Percentiles rank a stretch among this genome's conserved stretches.
Conservation (phyloP, 2,888 invertebrate genomes). For the Empis livida region DNA sequence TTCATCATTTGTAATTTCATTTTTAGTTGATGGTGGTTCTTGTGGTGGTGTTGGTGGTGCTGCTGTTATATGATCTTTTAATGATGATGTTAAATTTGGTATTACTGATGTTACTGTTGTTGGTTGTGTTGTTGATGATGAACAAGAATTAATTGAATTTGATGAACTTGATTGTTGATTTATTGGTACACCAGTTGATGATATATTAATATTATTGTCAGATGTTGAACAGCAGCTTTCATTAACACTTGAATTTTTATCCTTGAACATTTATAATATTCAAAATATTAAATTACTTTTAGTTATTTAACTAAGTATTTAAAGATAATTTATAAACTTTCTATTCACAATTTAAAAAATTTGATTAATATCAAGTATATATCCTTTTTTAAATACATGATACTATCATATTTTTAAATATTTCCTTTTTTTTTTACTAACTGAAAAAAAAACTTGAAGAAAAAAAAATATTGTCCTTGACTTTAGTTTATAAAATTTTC, state of each 20-base stretch:
- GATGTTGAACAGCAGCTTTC: neutral
- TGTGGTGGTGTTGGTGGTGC: neutral
- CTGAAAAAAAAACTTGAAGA: no score
- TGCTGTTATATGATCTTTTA: neutral
- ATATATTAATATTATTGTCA: neutral
- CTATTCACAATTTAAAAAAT: no score
- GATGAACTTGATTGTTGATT: neutral
- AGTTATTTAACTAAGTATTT: no score
- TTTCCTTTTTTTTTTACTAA: no score
- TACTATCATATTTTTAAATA: no score
- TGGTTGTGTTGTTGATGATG: neutral
- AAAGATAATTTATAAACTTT: no score
- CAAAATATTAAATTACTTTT: no score
- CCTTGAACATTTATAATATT: neutral
- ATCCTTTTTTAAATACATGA: no score
- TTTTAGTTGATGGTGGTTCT: neutral
- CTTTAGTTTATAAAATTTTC: no score
- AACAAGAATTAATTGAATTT: neutral
- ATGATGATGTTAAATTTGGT: neutral
- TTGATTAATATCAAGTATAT: no score
- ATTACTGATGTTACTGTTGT: neutral
- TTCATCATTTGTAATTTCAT: neutral
- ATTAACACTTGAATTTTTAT: neutral
- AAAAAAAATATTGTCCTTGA: no score
- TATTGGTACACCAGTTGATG: neutral